Conservation (phyloP, 2,888 invertebrate species). For the Sicus ferrugineus region DNA sequence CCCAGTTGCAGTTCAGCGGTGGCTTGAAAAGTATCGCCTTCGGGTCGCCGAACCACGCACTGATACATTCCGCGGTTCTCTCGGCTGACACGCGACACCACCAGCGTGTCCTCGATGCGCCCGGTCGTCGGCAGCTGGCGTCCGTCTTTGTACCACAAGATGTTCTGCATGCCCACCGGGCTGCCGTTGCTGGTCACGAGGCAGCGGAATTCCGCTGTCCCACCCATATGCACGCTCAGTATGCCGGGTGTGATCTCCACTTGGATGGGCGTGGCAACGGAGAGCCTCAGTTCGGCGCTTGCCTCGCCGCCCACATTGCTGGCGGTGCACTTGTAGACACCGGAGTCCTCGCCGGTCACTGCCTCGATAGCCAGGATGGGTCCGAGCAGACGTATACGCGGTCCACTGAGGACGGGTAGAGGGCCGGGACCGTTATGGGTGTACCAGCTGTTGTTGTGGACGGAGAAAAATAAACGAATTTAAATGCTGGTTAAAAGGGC, state of each 20-base stretch:
- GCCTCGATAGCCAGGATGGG: conserved; percentile 76
- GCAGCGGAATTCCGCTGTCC: conserved; percentile 77
- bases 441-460: conserved; percentile 70
- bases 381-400: conserved; percentile 72
- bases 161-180: conserved; percentile 68
- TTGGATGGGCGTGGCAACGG: conserved; percentile 73
- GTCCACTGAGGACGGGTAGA: conserved; percentile 71
- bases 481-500: not conserved
- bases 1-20: conserved; percentile 78
- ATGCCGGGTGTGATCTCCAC: conserved; percentile 73
- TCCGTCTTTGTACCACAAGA: conserved; percentile 75
- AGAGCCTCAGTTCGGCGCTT: conserved; percentile 72
- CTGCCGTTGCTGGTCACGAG: conserved; percentile 68
- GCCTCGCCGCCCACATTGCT: conserved; percentile 76
- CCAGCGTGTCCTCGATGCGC: conserved; percentile 71
- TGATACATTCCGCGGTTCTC: conserved; percentile 82
- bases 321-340: conserved; percentile 73
- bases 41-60: conserved; percentile 75
- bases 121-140: conserved; percentile 73
- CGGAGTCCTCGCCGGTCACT: conserved; percentile 74
- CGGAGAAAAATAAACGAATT: not conserved
- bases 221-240: conserved; percentile 77
- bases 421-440: conserved; percentile 73
- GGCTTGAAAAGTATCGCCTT: conserved; percentile 79
- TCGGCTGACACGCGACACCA: conserved; percentile 73